Evolutionary conservation across 2,888 invertebrate species (phyloP), one percentile per base, ranked within the genome.

Genomic region (Hoplodrina blanda): DNA sequence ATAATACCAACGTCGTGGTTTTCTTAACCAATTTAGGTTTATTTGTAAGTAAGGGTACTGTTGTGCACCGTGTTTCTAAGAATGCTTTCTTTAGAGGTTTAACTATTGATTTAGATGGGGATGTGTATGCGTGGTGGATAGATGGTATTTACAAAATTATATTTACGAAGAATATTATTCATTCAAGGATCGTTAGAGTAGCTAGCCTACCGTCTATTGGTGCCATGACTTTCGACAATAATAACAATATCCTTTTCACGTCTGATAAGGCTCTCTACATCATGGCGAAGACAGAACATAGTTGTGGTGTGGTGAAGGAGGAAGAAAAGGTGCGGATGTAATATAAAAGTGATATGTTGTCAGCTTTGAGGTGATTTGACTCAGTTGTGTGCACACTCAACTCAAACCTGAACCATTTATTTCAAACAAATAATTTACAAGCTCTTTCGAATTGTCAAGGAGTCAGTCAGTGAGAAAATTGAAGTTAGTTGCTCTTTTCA

Each of bases 111-210:
- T 85, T 91, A 41, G 89, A 94, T 41, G 93, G 91, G 0, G 82
- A 75, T 0, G 89, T 95, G 0, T 95, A 93, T 44, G 88, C 92
- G 5, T 95, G 95, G 95, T 95, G 95, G 95, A 65, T 95, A 1
- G 94, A 95, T 67, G 93, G 92, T 0, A 88, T 96, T 6, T 96
- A 95, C 65, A 92, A 89, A 83, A 87, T 96, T 2, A 60, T 87
- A 56, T 83, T 94, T 50, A 87, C 88, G 0, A 87, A 86, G 25
- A 87, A 89, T 65, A 75, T 95, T 10, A 30, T 78, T 11, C 83
- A 91, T 25, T 92, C 94, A 0, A 88, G 62, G 15, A 52, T 96
- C 30, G 87, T 84, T 0, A 92, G 88, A 78, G 82, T 94, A 0
- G 91, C 91, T 17, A 78, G 89, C 50, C 70, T 95, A 7, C 86